Percentiles rank a stretch among this genome's conserved stretches.
Evolutionary conservation across 2,797 vertebrate species (phyloP).

Genomic region (Bovichtus diacanthus): DNA sequence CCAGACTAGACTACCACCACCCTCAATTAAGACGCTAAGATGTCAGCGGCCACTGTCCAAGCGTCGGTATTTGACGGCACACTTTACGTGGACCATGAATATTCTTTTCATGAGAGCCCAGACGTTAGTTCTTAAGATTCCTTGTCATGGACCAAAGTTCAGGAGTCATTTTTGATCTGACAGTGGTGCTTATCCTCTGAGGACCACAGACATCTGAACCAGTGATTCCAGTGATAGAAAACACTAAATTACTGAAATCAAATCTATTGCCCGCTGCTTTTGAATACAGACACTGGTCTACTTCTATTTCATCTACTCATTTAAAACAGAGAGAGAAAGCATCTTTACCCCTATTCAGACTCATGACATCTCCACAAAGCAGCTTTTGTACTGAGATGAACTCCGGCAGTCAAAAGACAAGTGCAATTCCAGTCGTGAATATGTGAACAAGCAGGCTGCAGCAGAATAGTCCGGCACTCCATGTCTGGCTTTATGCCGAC

Average conservation of each 20-base stretch:
- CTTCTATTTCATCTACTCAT: not conserved
- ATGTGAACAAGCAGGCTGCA: slow-evolving; percentile 23
- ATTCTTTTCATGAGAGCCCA: not conserved
- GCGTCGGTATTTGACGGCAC: too few species aligned
- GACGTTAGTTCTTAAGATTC: not conserved
- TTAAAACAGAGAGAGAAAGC: not conserved
- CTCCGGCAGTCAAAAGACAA: slow-evolving; percentile 28
- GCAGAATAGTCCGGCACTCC: not conserved
- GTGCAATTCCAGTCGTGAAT: slow-evolving; percentile 5
- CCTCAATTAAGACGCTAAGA: too few species aligned
- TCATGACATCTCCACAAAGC: slow-evolving; percentile 16
- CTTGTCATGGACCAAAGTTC: not conserved
- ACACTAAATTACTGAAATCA: not conserved
- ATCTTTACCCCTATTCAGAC: not conserved
- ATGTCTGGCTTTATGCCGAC: slow-evolving; percentile 31
- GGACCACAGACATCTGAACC: not conserved
- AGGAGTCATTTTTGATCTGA: not conserved
- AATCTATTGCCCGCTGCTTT: not conserved
- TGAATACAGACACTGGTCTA: not conserved
- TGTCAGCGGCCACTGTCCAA: too few species aligned
- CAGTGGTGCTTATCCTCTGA: not conserved
- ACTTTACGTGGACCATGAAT: not conserved
- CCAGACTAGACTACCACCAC: too few species aligned
- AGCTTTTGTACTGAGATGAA: slow-evolving; percentile 38
- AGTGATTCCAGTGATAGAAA: not conserved